Evolutionary conservation across 2,113 vertebrate species (phyloP), one percentile per base, ranked within the genome.

Genomic region (Bujurquina vittata): DNA sequence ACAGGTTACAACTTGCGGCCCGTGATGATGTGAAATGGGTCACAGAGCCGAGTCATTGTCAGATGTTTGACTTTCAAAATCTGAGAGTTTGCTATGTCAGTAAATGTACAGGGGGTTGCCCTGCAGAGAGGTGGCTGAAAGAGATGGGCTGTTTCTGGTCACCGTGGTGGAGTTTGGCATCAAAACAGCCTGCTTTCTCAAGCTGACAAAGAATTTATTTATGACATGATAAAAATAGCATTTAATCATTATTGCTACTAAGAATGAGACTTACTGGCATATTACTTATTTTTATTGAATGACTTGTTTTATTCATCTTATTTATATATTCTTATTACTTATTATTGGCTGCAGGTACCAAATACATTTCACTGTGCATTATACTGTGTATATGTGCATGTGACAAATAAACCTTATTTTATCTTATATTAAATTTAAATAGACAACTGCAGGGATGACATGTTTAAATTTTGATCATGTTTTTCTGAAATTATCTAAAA

Each of bases 51-150:
- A 72, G 26, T 72, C 46, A 52, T 20, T 69, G 65, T 69, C 43
- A 33, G 20, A 46, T 72, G 54, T 69, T 69, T 54, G 67, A 72
- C 67, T 72, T 54, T 72, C 67, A 72, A 52, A 72, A 6, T 52
- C 6, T n/a, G 3, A 72, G 31, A 54, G 26, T 52, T 17, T 72
- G 43, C 26, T 54, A 14, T 72, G 17, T 52, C 46, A 72, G 46
- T 9, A 72, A 72, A 54, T 52, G 46, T 17, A 54, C 23, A 0
- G 46, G 46, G 26, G 46, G 67, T 72, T 72, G 67, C 67, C 46
- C 18, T 9, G 10, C 29, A 72, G 26, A n/a, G 46, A 52, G 67
- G 26, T 72, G 67, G 46, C 6, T 31, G 0, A 72, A 54, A 72
- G 26, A 46, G 26, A 67, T 46, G 63, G 63, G 14, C 8, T 46